These are phyloP conservation scores for Crocidura indochinensis DNA, from an alignment of 2,797 vertebrate genomes.

Conservation along the genomic window DNA sequence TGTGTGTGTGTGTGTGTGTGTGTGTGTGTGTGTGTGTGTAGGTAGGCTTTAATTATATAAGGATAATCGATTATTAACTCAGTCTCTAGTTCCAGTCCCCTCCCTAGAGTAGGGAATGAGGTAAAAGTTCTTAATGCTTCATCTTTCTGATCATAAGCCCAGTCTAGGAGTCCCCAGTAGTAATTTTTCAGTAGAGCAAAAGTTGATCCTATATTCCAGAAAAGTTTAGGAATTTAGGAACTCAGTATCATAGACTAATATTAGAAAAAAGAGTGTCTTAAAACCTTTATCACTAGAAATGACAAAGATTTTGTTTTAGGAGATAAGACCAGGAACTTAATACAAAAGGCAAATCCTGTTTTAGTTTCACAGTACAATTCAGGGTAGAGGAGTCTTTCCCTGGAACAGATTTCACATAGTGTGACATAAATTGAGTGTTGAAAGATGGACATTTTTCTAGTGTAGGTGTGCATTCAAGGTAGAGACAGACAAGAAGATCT, in stretches of 20 bases:
- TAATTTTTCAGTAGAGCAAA: conserved; percentile 14
- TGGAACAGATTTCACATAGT: conserved; percentile 26
- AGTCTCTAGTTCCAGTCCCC: background rate
- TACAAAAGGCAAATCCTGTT: background rate
- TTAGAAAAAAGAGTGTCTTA: conserved; percentile 26
- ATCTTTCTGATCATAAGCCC: conserved; percentile 15
- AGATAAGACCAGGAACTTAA: background rate
- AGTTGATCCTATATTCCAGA: background rate
- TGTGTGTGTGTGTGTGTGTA: no score
- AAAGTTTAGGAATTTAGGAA: conserved; percentile 24
- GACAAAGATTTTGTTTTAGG: conserved; percentile 22
- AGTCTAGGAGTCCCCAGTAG: background rate
- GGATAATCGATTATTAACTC: background rate
- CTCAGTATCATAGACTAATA: background rate
- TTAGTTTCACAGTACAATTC: background rate
- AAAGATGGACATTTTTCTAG: conserved; percentile 29
- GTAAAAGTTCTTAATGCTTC: conserved; percentile 16
- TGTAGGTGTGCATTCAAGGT: conserved; percentile 5
- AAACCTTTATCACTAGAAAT: background rate
- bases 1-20: background rate
- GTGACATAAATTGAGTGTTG: conserved; percentile 34
- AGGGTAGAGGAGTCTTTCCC: background rate
- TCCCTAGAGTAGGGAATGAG: background rate
- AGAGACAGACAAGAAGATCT: conserved; percentile 40
- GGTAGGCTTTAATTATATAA: background rate